Evolutionary conservation across 2,797 vertebrate species (phyloP).

Genomic region (Chelon auratus): DNA sequence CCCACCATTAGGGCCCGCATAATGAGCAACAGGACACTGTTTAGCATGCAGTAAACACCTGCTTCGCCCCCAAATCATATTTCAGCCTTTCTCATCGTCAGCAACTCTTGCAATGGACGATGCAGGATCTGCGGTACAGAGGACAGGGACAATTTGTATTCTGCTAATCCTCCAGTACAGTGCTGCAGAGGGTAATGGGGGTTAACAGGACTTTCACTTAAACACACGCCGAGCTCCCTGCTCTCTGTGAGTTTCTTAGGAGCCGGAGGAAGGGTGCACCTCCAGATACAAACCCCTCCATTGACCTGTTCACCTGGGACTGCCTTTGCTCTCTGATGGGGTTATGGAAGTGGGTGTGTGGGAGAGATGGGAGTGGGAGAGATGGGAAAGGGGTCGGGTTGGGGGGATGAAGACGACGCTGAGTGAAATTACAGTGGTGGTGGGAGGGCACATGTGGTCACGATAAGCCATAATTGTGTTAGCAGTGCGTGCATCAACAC

Average conservation of each 20-base stretch:
- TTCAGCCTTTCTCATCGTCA: conserved; percentile 56
- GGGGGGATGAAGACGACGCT: not conserved
- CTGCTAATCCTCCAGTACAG: conserved; percentile 69
- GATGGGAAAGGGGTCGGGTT: not conserved
- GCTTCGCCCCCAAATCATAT: conserved; percentile 63
- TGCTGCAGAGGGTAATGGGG: conserved; percentile 76
- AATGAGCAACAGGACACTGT: conserved; percentile 69
- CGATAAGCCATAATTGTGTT: conserved; percentile 5
- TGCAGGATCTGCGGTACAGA: conserved; percentile 35
- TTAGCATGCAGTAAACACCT: conserved; percentile 78
- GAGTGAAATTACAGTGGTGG: conserved; percentile 16
- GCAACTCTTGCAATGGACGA: conserved; percentile 47
- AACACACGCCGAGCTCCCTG: conserved; percentile 49
- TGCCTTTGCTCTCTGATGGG: conserved; percentile 38
- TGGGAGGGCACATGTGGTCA: conserved; percentile 5
- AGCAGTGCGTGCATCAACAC: not conserved
- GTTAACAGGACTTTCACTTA: conserved; percentile 76
- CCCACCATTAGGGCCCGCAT: conserved; percentile 57
- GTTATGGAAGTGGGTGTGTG: conserved; percentile 5
- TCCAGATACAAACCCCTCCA: conserved; percentile 42
- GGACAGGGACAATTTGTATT: conserved; percentile 74
- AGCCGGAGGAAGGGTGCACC: conserved; percentile 41
- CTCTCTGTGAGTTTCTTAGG: conserved; percentile 41
- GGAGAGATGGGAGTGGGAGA: no score
- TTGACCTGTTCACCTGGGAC: conserved; percentile 44